Evolutionary conservation across 1,140 invertebrate genomes (phyloP), one percentile per base, ranked within the genome.

Genomic region (Eciton burchellii): DNA sequence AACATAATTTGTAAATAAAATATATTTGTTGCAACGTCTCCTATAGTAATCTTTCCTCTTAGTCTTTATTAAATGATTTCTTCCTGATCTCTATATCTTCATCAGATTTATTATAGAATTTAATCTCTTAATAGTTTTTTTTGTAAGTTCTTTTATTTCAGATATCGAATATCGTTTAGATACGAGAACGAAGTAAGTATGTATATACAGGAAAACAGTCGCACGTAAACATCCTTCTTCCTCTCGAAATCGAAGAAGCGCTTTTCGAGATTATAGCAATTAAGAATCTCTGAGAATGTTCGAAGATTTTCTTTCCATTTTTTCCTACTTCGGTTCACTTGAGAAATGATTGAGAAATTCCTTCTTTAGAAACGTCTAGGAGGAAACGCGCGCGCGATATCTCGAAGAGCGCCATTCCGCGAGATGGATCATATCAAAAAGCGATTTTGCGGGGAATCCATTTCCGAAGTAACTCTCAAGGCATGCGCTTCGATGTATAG

Each of bases 401-500:
- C 79, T 85, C 71, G 84, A 77, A 86, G 71, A 85, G 84, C 68
- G 84, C 45, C 16, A 21, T 73, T 21, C 54, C 62, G 47, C 62
- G 26, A 72, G 43, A 70, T 45, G 56, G 65, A 56, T 84, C 66
- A 24, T 73, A 16, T 24, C 66, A 57, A 43, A 35, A 35, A 62
- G 70, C 41, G 45, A 43, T 49, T 66, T 66, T 43, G 43, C 21
- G 45, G 68, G 59, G 62, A 43, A 68, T 85, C 71, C 52, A 21
- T 52, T 76, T 57, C 41, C 35, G 60, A 54, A n/a, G 68, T 70
- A 54, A 35, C 35, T 35, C 52, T 73, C 87, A 89, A 90, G 84
- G 90, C 90, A 91, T 91, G 90, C 89, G 90, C 89, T 91, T 91
- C 89, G 88, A 90, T 91, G 90, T 91, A 73, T 91, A 90, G 89